Evolutionary conservation across 2,888 invertebrate genomes (phyloP), one percentile per base, ranked within the genome.

Genomic region (Epiblema foenella): DNA sequence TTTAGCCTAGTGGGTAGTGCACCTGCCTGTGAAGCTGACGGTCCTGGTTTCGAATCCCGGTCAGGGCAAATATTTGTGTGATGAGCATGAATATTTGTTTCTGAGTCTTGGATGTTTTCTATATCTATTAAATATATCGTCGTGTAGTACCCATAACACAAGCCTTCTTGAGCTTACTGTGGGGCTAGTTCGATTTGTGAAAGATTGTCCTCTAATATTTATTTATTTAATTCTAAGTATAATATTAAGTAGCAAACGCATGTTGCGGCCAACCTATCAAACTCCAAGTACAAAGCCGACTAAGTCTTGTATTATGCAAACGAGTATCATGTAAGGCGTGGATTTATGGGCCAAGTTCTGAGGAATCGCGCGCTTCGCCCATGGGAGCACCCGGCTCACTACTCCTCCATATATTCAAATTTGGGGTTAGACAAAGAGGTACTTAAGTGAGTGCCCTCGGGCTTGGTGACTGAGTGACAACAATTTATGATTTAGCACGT

Each of bases 221-320:
- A n/a, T n/a, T n/a, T n/a, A n/a, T n/a, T n/a, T n/a, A n/a, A n/a
- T n/a, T n/a, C n/a, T n/a, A n/a, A n/a, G n/a, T n/a, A 29, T 69
- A 42, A 68, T 65, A 63, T 67, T 69, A 75, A 75, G 75, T 80
- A 75, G 75, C 76, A 75, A 78, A 82, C 80, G 77, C 77, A 77
- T 78, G 77, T 77, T 80, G 83, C 79, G 78, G 81, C 78, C 84
- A 84, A 88, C 88, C 87, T 88, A 89, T 90, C 91, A 90, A 91
- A 89, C 89, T 89, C 82, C 76, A 79, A 80, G 83, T 89, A 91
- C 91, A 91, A 91, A 90, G 90, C 81, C 79, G 80, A 78, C 89
- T 89, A 88, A 90, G 91, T 91, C 90, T 89, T 92, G 90, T 93
- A 92, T 93, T 93, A 93, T 93, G 92, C 92, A 93, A 93, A 93